Evolutionary conservation across 2,113 vertebrate genomes (phyloP).

Genomic region (Gopherus flavomarginatus): DNA sequence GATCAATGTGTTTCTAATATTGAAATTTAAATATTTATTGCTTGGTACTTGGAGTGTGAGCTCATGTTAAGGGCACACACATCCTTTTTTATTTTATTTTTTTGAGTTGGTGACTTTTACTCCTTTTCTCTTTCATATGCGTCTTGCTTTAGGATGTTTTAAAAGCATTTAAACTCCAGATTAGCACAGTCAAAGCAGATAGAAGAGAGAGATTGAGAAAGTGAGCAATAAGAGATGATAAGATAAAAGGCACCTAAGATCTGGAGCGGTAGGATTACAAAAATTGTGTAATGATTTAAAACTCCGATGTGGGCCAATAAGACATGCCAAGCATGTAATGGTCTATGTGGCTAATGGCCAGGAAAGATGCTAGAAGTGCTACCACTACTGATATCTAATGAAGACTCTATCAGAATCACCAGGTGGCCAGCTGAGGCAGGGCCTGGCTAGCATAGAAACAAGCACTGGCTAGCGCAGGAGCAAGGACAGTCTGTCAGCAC

Average conservation of each 20-base stretch:
- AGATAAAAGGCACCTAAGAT: background rate
- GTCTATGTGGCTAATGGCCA: background rate
- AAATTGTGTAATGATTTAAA: background rate
- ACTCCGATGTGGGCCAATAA: background rate
- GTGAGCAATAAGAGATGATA: background rate
- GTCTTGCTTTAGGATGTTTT: background rate
- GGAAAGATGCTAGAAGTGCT: background rate
- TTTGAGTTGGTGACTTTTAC: background rate
- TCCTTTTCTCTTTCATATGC: background rate
- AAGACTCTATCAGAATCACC: background rate
- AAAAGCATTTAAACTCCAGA: background rate
- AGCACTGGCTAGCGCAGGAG: background rate
- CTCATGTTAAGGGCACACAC: rapidly evolving
- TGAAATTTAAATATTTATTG: background rate
- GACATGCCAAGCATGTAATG: background rate
- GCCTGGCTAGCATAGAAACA: background rate
- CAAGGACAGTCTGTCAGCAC: background rate
- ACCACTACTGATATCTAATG: background rate
- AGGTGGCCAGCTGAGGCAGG: background rate
- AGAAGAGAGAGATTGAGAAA: background rate
- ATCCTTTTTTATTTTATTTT: background rate
- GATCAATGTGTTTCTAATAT: background rate
- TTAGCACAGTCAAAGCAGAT: background rate
- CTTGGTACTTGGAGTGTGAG: rapidly evolving
- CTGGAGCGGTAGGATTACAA: background rate